phyloP scores from a whole-genome alignment of 1,140 invertebrate genomes.

The Chrysopa pallens region DNA sequence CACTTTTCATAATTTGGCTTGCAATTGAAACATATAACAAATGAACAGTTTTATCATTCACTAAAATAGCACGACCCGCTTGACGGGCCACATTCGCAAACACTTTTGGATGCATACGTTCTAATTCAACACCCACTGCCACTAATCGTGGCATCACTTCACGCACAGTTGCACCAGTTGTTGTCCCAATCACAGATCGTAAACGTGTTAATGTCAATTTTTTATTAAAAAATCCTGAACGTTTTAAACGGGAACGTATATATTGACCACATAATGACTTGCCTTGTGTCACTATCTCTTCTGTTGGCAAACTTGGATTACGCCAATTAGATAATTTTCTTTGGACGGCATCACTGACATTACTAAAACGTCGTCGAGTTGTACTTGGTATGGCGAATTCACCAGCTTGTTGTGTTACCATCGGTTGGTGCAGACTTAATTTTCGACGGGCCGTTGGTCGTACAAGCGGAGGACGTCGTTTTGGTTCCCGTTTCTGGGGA shows the following conservation, averaged over 20 bases:
- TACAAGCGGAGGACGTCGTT: too few relatives aligned
- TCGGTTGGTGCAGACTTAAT: constrained; percentile 23
- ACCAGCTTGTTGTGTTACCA: constrained; percentile 19
- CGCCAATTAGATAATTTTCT: constrained; percentile 52
- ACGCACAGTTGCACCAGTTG: constrained; percentile 24
- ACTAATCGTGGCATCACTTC: constrained; percentile 39
- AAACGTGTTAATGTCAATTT: constrained; percentile 50
- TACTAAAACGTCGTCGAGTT: constrained; percentile 39
- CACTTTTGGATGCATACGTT: constrained; percentile 43
- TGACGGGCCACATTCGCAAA: constrained; percentile 38
- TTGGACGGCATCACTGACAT: constrained; percentile 48
- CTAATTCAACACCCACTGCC: constrained; percentile 38
- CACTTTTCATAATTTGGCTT: constrained; percentile 30
- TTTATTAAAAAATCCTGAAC: constrained; percentile 42
- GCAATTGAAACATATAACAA: constrained; percentile 36
- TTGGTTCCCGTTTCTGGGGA: too few relatives aligned
- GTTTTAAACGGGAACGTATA: constrained; percentile 40
- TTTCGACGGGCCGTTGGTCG: constrained; percentile 17
- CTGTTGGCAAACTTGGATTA: constrained; percentile 27
- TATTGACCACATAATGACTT: constrained; percentile 43
- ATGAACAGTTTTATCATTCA: constrained; percentile 31
- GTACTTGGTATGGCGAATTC: constrained; percentile 11
- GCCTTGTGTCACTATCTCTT: constrained; percentile 38
- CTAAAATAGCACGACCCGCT: constrained; percentile 28
- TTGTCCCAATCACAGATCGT: constrained; percentile 34